phyloP scores from a whole-genome alignment of 2,113 vertebrate genomes.

The Anarrhichthys ocellatus region DNA sequence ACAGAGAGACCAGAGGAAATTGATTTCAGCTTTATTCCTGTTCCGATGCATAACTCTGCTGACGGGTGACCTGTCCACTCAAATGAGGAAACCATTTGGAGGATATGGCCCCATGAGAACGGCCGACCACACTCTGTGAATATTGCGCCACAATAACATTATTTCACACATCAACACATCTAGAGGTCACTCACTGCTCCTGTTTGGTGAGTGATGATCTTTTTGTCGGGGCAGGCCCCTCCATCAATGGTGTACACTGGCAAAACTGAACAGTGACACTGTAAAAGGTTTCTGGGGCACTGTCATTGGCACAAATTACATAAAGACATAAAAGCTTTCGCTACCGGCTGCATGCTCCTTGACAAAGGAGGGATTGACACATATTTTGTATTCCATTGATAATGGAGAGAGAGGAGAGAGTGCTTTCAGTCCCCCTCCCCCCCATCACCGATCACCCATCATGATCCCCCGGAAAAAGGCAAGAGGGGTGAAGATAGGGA shows the following conservation, averaged over 20 bases:
- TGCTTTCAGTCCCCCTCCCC: conserved; percentile 46
- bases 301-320: conserved; percentile 47
- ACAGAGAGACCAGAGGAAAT: conserved; percentile 67
- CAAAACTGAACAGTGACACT: conserved; percentile 26
- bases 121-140: conserved; percentile 51
- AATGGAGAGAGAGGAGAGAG: conserved; percentile 47
- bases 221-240: conserved; percentile 33
- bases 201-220: conserved; percentile 45
- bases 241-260: conserved; percentile 25
- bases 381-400: conserved; percentile 54
- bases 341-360: conserved; percentile 44
- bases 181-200: conserved; percentile 49
- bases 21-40: conserved; percentile 75
- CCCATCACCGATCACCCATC: background rate
- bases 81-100: conserved; percentile 67
- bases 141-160: conserved; percentile 48
- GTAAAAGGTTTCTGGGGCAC: conserved; percentile 50
- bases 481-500: conserved; percentile 5
- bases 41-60: conserved; percentile 63
- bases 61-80: conserved; percentile 64
- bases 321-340: conserved; percentile 71
- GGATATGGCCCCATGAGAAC: conserved; percentile 61
- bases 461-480: conserved; percentile 15
- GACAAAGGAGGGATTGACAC: conserved; percentile 59
- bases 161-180: conserved; percentile 68